Evolutionary conservation across 2,888 invertebrate genomes (phyloP).

Genomic region (Nesidiocoris tenuis): DNA sequence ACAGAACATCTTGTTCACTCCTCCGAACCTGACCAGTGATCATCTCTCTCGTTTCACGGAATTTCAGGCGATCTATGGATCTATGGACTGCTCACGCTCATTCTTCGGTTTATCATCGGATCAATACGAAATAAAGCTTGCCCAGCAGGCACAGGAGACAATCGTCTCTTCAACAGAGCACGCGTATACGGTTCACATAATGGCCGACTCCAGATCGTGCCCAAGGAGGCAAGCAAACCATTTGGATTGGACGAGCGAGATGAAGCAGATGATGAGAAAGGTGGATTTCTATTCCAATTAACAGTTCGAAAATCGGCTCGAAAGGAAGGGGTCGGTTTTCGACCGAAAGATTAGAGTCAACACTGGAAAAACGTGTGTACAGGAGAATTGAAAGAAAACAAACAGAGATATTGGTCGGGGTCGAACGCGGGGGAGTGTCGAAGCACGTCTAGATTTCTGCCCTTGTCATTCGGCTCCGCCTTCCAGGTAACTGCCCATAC

Average conservation of each 20-base stretch:
- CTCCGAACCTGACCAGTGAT: no score
- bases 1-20: no score
- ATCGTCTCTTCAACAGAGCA: no score
- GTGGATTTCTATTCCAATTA: constrained; percentile 26
- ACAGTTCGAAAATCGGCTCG: not conserved
- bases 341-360: constrained; percentile 13
- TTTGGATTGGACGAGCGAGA: not conserved
- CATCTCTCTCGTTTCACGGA: no score
- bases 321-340: constrained; percentile 5
- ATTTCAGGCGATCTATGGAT: no score
- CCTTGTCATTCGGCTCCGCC: constrained; percentile 30
- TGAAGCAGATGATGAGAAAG: not conserved
- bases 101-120: no score
- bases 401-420: constrained; percentile 15
- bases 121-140: not conserved
- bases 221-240: not conserved
- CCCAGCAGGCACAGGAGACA: not conserved
- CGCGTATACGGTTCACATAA: not conserved
- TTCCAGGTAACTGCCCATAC: not conserved
- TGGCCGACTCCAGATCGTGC: not conserved
- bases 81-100: no score
- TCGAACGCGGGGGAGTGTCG: constrained; percentile 26
- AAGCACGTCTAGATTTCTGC: constrained; percentile 31
- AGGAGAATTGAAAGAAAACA: constrained; percentile 34
- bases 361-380: constrained; percentile 27